These are phyloP conservation scores for Tryphoninae sp. DNA, from an alignment of 2,888 invertebrate species.

Conservation along the genomic window DNA sequence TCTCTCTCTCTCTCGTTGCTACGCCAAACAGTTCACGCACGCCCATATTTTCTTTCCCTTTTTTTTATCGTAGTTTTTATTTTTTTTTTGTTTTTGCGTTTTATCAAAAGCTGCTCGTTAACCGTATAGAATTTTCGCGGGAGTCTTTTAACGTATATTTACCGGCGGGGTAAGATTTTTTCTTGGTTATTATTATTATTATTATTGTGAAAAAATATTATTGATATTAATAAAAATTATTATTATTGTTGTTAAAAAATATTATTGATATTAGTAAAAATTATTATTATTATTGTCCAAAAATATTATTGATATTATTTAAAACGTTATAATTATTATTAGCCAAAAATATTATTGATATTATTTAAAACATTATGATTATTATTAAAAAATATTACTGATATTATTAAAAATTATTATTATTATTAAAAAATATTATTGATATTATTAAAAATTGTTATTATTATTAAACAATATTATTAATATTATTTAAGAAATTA, in stretches of 20 bases:
- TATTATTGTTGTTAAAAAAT: neutral
- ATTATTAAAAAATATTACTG: conserved; percentile 1
- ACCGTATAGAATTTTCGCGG: too few relatives aligned
- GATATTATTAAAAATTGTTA: neutral
- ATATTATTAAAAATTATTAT: neutral
- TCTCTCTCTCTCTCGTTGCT: too few relatives aligned
- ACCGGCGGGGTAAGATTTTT: too few relatives aligned
- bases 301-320: conserved; percentile 5
- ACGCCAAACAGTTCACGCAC: too few relatives aligned
- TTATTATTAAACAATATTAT: neutral
- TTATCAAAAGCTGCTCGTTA: too few relatives aligned
- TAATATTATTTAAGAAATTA: neutral
- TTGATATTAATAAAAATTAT: conserved; percentile 17
- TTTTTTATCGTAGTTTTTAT: too few relatives aligned
- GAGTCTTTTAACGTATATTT: too few relatives aligned
- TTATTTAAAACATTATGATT: neutral
- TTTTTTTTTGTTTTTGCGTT: too few relatives aligned
- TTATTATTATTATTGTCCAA: neutral
- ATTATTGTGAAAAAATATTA: neutral
- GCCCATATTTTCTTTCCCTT: too few relatives aligned
- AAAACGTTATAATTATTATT: neutral
- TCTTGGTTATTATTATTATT: neutral
- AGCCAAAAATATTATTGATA: neutral
- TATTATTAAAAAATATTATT: conserved; percentile 2
- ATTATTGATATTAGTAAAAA: neutral